Evolutionary conservation across 2,113 vertebrate genomes (phyloP).

Genomic region (Echinops telfairi): DNA sequence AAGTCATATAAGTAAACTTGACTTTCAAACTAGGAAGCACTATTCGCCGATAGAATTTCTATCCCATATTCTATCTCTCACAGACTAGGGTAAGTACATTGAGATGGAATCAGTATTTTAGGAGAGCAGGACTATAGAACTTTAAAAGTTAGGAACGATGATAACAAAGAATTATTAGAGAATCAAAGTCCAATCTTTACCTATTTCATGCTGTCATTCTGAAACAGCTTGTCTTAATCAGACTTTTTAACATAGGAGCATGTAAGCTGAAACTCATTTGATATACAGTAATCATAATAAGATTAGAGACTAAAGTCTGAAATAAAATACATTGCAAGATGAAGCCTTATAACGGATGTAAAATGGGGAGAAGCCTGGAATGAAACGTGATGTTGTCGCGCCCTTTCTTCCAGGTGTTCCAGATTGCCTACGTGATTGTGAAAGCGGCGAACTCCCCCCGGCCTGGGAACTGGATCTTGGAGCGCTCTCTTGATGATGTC

Average conservation of each 20-base stretch:
- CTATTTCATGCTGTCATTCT: slow-evolving; percentile 34
- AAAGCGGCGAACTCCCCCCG: slow-evolving; percentile 98
- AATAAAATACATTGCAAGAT: background rate
- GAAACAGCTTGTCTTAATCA: slow-evolving; percentile 15
- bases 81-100: slow-evolving; percentile 1
- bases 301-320: background rate
- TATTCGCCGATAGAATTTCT: background rate
- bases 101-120: background rate
- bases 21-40: slow-evolving; percentile 36
- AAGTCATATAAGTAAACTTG: background rate
- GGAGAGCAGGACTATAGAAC: background rate
- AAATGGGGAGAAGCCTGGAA: background rate
- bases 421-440: slow-evolving; percentile 96
- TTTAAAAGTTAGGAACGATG: slow-evolving; percentile 33
- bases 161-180: slow-evolving; percentile 9
- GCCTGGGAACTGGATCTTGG: slow-evolving; percentile 97
- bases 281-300: background rate
- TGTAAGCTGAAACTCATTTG: background rate
- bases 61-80: background rate
- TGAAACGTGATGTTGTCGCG: background rate
- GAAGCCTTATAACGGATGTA: background rate
- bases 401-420: slow-evolving; percentile 92
- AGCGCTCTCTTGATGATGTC: slow-evolving; percentile 93
- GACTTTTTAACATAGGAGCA: slow-evolving; percentile 3
- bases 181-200: slow-evolving; percentile 6